These are phyloP conservation scores for Bursaphelenchus okinawaensis DNA, from an alignment of 2,888 invertebrate species.

Conservation along the genomic window DNA sequence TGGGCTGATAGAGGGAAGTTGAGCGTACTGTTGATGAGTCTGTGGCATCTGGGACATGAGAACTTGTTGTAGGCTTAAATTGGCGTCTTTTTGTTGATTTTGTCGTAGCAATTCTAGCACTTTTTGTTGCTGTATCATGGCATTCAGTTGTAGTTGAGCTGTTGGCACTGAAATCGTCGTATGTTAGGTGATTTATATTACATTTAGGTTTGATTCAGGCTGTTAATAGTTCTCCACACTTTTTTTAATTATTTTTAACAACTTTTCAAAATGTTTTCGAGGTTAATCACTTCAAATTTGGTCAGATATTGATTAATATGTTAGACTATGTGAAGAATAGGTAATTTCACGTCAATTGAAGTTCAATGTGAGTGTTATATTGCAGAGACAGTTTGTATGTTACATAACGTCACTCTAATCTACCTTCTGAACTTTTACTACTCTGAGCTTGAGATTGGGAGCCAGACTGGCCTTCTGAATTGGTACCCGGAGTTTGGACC, in stretches of 20 bases:
- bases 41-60: neutral
- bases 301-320: conserved; percentile 12
- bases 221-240: too few relatives aligned
- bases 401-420: neutral
- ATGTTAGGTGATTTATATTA: neutral
- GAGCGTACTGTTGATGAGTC: neutral
- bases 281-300: conserved; percentile 4
- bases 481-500: neutral
- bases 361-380: too few relatives aligned
- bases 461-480: neutral
- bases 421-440: neutral
- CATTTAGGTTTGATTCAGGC: too few relatives aligned
- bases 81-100: conserved; percentile 6
- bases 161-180: conserved; percentile 10
- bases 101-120: conserved; percentile 14
- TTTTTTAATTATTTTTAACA: too few relatives aligned
- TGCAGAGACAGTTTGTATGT: neutral
- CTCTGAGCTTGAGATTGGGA: neutral
- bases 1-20: neutral
- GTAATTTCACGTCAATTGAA: too few relatives aligned
- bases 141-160: conserved; percentile 15
- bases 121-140: conserved; percentile 20
- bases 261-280: neutral
- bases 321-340: too few relatives aligned
- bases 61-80: neutral